Conservation (phyloP, 2,113 vertebrate species). For the Notiomystis cincta region DNA sequence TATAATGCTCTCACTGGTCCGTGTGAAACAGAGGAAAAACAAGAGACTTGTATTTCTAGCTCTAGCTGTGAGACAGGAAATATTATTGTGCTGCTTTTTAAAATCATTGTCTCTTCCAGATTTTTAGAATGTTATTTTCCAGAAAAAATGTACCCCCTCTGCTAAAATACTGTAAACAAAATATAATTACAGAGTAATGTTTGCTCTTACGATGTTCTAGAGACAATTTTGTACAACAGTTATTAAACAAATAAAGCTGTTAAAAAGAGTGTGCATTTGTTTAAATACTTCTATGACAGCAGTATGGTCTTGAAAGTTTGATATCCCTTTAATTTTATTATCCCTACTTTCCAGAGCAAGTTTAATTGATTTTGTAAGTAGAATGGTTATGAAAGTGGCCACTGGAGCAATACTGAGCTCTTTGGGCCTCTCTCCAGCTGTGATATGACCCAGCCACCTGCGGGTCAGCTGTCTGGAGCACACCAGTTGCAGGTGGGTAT, state of each 20-base stretch:
- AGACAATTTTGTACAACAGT: slow-evolving; percentile 67
- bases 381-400: background rate
- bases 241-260: slow-evolving; percentile 71
- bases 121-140: slow-evolving; percentile 55
- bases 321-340: background rate
- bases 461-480: background rate
- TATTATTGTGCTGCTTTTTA: background rate
- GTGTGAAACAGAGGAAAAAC: background rate
- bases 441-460: background rate
- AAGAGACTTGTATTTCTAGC: background rate
- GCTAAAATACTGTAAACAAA: slow-evolving; percentile 35
- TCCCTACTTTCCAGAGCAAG: background rate
- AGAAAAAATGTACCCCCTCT: background rate
- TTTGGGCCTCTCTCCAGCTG: background rate
- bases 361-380: background rate
- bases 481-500: background rate
- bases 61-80: background rate
- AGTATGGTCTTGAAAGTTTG: background rate
- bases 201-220: background rate
- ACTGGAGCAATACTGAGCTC: accelerated
- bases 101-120: slow-evolving; percentile 22
- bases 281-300: background rate
- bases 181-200: slow-evolving; percentile 56
- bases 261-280: background rate
- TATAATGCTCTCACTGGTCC: background rate